phyloP scores from a whole-genome alignment of 2,113 vertebrate species.

The Platycercus adscitus region DNA sequence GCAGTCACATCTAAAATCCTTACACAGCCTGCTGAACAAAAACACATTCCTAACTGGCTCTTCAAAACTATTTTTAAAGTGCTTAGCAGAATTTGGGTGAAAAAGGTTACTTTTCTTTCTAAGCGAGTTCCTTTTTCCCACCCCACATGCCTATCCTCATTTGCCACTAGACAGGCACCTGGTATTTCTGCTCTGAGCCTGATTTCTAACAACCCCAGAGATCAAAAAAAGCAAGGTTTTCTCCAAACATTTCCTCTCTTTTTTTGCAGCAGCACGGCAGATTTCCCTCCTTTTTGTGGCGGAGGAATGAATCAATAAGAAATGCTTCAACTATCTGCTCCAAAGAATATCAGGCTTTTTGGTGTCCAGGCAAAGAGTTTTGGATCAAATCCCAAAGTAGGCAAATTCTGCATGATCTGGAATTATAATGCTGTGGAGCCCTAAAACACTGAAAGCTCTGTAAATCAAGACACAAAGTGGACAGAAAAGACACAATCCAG shows the following conservation, averaged over 20 bases:
- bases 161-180: not conserved
- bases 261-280: not conserved
- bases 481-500: not conserved
- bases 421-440: not conserved
- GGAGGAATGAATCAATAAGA: not conserved
- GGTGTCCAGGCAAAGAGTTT: not conserved
- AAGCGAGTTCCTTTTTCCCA: not conserved
- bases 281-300: not conserved
- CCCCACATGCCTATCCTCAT: not conserved
- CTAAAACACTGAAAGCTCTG: not conserved
- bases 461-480: slow-evolving; percentile 13
- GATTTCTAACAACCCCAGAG: not conserved
- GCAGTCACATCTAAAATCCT: slow-evolving; percentile 15
- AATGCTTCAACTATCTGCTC: not conserved
- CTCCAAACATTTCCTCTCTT: not conserved
- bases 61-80: not conserved
- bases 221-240: not conserved
- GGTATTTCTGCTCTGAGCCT: not conserved
- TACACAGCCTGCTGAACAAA: not conserved
- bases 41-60: not conserved
- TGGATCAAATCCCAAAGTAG: not conserved
- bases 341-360: not conserved
- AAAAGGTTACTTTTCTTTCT: not conserved
- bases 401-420: not conserved
- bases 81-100: not conserved